Percentiles rank a stretch among this genome's conserved stretches.
These are phyloP conservation scores for Gallinago nigripennis DNA, from an alignment of 2,797 vertebrate species.

Conservation along the genomic window DNA sequence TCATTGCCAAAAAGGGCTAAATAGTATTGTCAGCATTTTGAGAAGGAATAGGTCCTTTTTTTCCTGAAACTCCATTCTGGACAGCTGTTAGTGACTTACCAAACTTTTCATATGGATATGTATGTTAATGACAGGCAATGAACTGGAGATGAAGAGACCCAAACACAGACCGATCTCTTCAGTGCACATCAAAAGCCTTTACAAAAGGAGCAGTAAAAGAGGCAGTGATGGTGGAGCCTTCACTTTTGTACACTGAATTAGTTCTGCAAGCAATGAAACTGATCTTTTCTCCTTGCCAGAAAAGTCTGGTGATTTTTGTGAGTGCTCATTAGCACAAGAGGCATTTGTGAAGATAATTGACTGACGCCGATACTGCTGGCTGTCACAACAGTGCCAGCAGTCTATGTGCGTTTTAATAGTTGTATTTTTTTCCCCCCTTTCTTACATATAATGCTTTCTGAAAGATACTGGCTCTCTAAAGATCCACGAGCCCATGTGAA, in stretches of 20 bases:
- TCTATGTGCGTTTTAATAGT: conserved; percentile 79
- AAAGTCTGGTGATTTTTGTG: conserved; percentile 99
- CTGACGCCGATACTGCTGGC: conserved; percentile 89
- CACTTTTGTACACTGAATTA: conserved; percentile 99
- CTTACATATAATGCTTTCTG: conserved; percentile 70
- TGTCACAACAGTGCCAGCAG: conserved; percentile 89
- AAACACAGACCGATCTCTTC: conserved; percentile 95
- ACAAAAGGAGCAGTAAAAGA: conserved; percentile 99
- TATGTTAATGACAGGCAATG: conserved; percentile 99
- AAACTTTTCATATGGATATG: conserved; percentile 99
- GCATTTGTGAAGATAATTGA: conserved; percentile 99
- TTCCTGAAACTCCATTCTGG: conserved; percentile 89
- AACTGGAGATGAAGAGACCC: conserved; percentile 99
- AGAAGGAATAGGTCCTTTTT: conserved; percentile 87
- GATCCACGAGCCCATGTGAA: conserved; percentile 29
- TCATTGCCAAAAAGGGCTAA: conserved; percentile 97
- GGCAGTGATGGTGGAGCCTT: conserved; percentile 96
- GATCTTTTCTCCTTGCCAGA: conserved; percentile 99
- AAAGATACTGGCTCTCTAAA: conserved; percentile 67
- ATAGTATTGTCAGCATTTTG: conserved; percentile 98
- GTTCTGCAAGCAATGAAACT: conserved; percentile 99
- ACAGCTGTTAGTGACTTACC: conserved; percentile 99
- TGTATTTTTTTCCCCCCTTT: conserved; percentile 62
- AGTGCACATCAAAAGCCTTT: conserved; percentile 97
- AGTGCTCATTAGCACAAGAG: conserved; percentile 99